Evolutionary conservation across 2,888 invertebrate species (phyloP).

Genomic region (Hydraecia micacea): DNA sequence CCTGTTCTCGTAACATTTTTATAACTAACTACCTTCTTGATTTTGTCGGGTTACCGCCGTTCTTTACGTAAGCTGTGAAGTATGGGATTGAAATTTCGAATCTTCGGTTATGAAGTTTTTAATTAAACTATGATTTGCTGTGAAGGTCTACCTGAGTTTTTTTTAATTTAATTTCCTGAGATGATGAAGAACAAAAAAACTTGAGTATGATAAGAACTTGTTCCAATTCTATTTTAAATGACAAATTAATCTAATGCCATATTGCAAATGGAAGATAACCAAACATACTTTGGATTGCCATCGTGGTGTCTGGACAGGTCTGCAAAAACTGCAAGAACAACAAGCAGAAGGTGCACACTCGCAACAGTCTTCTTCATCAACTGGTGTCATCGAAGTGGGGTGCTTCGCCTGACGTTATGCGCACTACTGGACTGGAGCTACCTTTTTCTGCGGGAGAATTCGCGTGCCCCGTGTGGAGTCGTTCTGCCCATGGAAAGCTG

Average conservation of each 20-base stretch:
- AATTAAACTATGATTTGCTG: not conserved
- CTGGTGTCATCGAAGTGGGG: no score
- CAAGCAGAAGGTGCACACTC: no score
- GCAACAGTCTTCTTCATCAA: no score
- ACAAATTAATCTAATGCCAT: not conserved
- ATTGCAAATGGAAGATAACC: not conserved
- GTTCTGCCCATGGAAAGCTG: no score
- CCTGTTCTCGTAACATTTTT: constrained; percentile 57
- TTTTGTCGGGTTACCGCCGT: constrained; percentile 50
- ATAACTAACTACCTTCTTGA: constrained; percentile 53
- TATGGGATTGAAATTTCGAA: constrained; percentile 11
- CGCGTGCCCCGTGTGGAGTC: no score
- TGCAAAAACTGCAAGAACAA: no score
- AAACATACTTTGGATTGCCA: no score
- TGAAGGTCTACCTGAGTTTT: not conserved
- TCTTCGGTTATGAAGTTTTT: not conserved
- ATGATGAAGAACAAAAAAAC: not conserved
- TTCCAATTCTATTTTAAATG: not conserved
- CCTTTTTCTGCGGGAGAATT: no score
- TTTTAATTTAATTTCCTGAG: not conserved
- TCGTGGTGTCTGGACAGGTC: no score
- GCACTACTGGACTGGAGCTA: no score
- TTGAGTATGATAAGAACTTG: not conserved
- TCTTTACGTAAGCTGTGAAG: constrained; percentile 27
- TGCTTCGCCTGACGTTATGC: no score